Conservation (phyloP, 1,140 invertebrate genomes). For the Ips typographus region DNA sequence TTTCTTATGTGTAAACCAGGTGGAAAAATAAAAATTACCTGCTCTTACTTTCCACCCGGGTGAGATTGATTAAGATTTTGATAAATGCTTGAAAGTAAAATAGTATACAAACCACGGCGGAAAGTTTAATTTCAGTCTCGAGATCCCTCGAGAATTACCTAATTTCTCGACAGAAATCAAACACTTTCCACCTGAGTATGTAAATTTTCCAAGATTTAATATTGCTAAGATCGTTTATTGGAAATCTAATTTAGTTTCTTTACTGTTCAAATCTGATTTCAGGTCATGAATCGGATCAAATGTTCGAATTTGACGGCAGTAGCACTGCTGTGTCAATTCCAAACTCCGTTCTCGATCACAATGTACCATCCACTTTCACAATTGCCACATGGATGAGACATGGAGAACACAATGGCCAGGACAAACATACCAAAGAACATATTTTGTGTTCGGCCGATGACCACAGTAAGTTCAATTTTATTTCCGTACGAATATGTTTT, state of each 20-base stretch:
- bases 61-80: too few species aligned
- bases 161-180: too few species aligned
- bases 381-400: conserved; percentile 93
- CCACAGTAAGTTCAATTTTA: conserved; percentile 72
- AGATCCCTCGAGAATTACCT: too few species aligned
- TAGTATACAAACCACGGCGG: too few species aligned
- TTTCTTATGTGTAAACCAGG: too few species aligned
- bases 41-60: too few species aligned
- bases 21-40: too few species aligned
- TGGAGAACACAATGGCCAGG: conserved; percentile 64
- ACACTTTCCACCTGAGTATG: too few species aligned
- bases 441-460: conserved; percentile 95
- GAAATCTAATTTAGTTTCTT: neutral
- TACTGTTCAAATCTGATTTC: neutral
- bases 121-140: too few species aligned
- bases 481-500: neutral
- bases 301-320: conserved; percentile 91
- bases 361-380: conserved; percentile 78
- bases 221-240: neutral
- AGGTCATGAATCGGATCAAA: conserved; percentile 77
- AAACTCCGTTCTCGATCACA: conserved; percentile 70
- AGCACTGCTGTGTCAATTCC: conserved; percentile 85
- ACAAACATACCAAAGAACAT: conserved; percentile 92
- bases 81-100: too few species aligned
- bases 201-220: too few species aligned